A percentile compares a stretch with the other conserved stretches of the same genome.
Evolutionary conservation across 1,140 invertebrate genomes (phyloP).

Genomic region (Trinorchestia longiramus): DNA sequence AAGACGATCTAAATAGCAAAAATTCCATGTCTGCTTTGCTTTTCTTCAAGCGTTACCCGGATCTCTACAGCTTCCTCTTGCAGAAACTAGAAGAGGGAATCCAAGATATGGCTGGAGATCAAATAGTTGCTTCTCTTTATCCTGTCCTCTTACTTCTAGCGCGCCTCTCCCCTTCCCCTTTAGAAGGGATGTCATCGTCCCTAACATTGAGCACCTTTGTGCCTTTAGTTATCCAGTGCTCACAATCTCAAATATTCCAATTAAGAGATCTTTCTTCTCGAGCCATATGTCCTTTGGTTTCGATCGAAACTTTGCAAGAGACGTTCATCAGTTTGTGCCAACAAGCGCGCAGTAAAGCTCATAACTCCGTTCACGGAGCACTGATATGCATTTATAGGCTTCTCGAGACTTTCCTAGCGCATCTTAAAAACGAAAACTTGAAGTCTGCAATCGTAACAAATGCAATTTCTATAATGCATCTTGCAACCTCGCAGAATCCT

Average conservation of each 20-base stretch:
- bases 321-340: constrained; percentile 58
- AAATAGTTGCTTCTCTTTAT: constrained; percentile 74
- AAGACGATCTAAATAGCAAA: constrained; percentile 79
- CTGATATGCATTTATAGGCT: constrained; percentile 71
- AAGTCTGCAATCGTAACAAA: constrained; percentile 40
- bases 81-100: constrained; percentile 74
- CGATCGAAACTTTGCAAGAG: constrained; percentile 69
- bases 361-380: constrained; percentile 74
- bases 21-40: constrained; percentile 80
- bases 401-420: constrained; percentile 56
- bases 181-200: constrained; percentile 73
- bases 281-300: constrained; percentile 77
- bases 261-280: constrained; percentile 78
- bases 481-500: constrained; percentile 60
- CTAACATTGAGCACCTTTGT: constrained; percentile 68
- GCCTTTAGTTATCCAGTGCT: constrained; percentile 71
- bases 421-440: not conserved
- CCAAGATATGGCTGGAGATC: constrained; percentile 58
- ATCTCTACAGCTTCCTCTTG: constrained; percentile 83
- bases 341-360: constrained; percentile 58
- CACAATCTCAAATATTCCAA: constrained; percentile 75
- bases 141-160: constrained; percentile 84
- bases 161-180: constrained; percentile 81
- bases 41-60: constrained; percentile 88
- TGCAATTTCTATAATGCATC: constrained; percentile 51